A percentile compares a stretch with the other conserved stretches of the same genome.
Conservation (phyloP, 2,888 invertebrate genomes). For the Parnassius mnemosyne region DNA sequence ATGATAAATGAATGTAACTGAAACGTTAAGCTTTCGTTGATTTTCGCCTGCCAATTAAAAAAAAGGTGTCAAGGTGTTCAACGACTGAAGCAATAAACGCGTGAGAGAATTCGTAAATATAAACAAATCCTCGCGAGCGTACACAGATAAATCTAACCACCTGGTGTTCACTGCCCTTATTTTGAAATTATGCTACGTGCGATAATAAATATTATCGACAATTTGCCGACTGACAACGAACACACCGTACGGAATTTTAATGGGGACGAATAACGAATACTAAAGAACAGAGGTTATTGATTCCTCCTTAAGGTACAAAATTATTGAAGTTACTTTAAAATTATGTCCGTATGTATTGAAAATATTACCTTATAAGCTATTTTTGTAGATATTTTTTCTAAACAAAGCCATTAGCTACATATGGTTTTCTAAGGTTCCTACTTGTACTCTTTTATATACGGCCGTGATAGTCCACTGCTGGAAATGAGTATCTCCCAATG, state of each 20-base stretch:
- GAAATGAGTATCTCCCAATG: too few relatives aligned
- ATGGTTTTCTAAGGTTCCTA: too few relatives aligned
- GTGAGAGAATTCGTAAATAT: slow-evolving; percentile 56
- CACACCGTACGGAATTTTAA: slow-evolving; percentile 40
- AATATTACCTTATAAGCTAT: too few relatives aligned
- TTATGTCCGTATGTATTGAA: too few relatives aligned
- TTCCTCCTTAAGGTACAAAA: too few relatives aligned
- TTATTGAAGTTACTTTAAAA: too few relatives aligned
- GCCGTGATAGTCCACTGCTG: too few relatives aligned
- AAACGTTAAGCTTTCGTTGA: slow-evolving; percentile 31
- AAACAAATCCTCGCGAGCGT: slow-evolving; percentile 28
- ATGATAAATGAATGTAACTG: slow-evolving; percentile 10
- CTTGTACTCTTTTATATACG: too few relatives aligned
- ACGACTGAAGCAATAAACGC: slow-evolving; percentile 47
- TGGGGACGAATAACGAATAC: slow-evolving; percentile 36
- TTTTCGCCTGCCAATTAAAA: slow-evolving; percentile 46
- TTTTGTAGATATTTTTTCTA: too few relatives aligned
- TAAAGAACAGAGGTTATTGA: too few relatives aligned
- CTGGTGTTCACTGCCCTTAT: slow-evolving; percentile 38
- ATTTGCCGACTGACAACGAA: slow-evolving; percentile 39
- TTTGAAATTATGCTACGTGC: slow-evolving; percentile 43
- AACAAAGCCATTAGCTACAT: too few relatives aligned
- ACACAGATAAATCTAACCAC: slow-evolving; percentile 21
- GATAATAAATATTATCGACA: slow-evolving; percentile 32
- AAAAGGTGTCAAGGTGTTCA: slow-evolving; percentile 55